A percentile compares a stretch with the other conserved stretches of the same genome.
Conservation (phyloP, 2,888 invertebrate genomes). For the Autographa pulchrina region DNA sequence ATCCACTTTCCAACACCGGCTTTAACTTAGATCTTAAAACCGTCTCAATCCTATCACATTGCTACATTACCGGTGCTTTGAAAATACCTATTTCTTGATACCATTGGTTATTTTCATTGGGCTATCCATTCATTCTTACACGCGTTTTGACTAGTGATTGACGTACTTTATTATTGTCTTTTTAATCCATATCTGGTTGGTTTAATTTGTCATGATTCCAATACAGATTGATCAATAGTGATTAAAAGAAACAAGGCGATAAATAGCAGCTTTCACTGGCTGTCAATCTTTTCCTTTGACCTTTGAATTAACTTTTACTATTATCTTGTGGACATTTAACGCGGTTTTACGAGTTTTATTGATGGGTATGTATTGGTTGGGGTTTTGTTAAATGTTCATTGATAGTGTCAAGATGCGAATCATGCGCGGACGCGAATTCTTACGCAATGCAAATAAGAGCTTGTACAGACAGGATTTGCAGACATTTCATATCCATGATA, state of each 20-base stretch:
- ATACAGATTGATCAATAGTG: neutral
- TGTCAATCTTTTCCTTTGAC: conserved; percentile 25
- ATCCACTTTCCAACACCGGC: conserved; percentile 39
- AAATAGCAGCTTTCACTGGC: conserved; percentile 18
- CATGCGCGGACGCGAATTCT: neutral
- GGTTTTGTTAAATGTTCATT: conserved; percentile 8
- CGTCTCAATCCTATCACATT: neutral
- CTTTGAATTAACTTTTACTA: conserved; percentile 24
- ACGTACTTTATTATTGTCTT: neutral
- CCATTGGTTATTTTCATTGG: neutral
- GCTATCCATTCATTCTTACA: neutral
- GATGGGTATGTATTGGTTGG: conserved; percentile 10
- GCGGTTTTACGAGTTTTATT: conserved; percentile 22
- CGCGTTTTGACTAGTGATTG: neutral
- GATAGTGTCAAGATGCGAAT: neutral
- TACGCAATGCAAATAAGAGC: neutral
- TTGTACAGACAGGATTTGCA: neutral
- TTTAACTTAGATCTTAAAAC: conserved; percentile 6
- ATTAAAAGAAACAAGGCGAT: neutral
- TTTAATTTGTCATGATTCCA: neutral
- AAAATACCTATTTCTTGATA: neutral
- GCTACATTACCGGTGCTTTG: neutral
- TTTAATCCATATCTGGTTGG: neutral
- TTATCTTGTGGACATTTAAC: conserved; percentile 18
- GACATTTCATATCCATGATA: too few relatives aligned